Evolutionary conservation across 2,888 invertebrate species (phyloP).

Genomic region (Copidosoma aretas): DNA sequence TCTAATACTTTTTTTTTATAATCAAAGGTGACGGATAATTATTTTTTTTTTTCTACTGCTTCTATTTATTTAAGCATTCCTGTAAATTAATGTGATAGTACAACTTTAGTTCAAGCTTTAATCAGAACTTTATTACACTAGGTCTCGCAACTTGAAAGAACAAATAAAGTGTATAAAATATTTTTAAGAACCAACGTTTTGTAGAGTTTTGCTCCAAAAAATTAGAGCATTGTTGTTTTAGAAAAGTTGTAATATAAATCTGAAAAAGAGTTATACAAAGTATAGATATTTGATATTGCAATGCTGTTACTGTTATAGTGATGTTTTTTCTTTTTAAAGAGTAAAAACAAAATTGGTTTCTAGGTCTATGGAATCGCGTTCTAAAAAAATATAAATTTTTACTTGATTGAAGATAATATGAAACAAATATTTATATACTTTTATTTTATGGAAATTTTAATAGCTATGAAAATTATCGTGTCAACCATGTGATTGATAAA

Average conservation of each 20-base stretch:
- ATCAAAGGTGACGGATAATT: neutral
- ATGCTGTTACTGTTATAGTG: too few relatives aligned
- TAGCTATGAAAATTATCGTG: too few relatives aligned
- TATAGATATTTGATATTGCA: too few relatives aligned
- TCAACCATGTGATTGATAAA: neutral
- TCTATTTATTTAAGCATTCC: neutral
- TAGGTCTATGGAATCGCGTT: neutral
- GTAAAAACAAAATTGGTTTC: neutral
- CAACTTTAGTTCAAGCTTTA: too few relatives aligned
- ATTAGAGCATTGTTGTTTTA: too few relatives aligned
- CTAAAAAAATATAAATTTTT: neutral
- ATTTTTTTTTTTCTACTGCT: neutral
- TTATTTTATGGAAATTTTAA: neutral
- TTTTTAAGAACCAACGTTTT: too few relatives aligned
- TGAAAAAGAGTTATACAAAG: too few relatives aligned
- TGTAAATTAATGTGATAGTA: neutral
- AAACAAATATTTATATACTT: conserved; percentile 1
- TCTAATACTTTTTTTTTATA: neutral
- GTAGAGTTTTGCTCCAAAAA: too few relatives aligned
- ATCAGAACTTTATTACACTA: too few relatives aligned
- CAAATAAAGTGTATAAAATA: too few relatives aligned
- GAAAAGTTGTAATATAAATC: too few relatives aligned
- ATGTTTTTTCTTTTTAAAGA: neutral
- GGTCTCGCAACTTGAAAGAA: too few relatives aligned
- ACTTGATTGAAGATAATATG: neutral